Evolutionary conservation across 1,140 invertebrate genomes (phyloP), one percentile per base, ranked within the genome.

Genomic region (Antheraea mylitta): DNA sequence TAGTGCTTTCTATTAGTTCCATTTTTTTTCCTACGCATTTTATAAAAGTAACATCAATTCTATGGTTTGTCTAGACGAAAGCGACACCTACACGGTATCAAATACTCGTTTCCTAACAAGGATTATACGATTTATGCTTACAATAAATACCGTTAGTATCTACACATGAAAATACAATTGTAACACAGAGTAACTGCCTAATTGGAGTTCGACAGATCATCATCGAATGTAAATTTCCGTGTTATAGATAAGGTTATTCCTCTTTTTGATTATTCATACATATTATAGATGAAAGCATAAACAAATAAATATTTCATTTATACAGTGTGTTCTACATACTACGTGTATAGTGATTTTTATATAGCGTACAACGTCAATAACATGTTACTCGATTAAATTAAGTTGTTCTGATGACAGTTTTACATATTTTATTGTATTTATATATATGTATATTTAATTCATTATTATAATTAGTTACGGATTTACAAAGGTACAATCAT

Each of bases 1-100:
- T 67, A 22, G 67, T 59, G 73, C 75, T 76, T 76, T 76, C 75
- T 76, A 73, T 71, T 76, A 67, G 37, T 67, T 36, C 69, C 62
- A 71, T 73, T 71, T 70, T 73, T 71, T 66, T 70, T 63, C 59
- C 45, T 67, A 67, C 48, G 60, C 9, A 48, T 9, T 36, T 60
- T 59, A 58, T 66, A 73, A 70, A 22, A 60, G 22, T 30, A 30
- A 30, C 22, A 30, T 2, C 22, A 37, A 66, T 71, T 69, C 64
- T 70, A 70, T 62, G 53, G 69, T 68, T 76, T 76, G 73, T 67
- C 62, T 76, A 76, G 73, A 36, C 45, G 16, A 22, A 59, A 6
- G 45, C 10, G 18, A 64, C 58, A 63, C 67, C 58, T 64, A 66
- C 70, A 68, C n/a, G n/a, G n/a, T n/a, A n/a, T n/a, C n/a, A n/a